Evolutionary conservation across 2,797 vertebrate species (phyloP).

Genomic region (Cetoscarus ocellatus): DNA sequence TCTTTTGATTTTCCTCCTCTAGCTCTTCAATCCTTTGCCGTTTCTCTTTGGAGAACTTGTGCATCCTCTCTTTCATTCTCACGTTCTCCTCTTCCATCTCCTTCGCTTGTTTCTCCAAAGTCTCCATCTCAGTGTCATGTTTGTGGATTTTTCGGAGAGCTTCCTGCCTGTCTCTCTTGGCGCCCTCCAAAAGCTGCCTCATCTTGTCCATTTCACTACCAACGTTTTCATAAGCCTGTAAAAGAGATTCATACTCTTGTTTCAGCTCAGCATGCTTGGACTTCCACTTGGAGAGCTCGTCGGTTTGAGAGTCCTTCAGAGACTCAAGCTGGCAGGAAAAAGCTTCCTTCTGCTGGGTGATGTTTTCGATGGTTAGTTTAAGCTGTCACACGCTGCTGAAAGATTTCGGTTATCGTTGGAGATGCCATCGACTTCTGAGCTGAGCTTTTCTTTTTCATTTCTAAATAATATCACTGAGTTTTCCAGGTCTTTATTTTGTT

Average conservation of each 20-base stretch:
- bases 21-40: slow-evolving; percentile 78
- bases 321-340: slow-evolving; percentile 92
- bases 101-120: slow-evolving; percentile 71
- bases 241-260: slow-evolving; percentile 91
- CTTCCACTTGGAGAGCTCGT: slow-evolving; percentile 91
- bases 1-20: slow-evolving; percentile 80
- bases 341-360: slow-evolving; percentile 91
- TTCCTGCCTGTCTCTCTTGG: slow-evolving; percentile 89
- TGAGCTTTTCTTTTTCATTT: slow-evolving; percentile 76
- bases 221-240: slow-evolving; percentile 91
- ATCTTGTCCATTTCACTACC: slow-evolving; percentile 91
- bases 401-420: slow-evolving; percentile 88
- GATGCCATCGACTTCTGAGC: slow-evolving; percentile 76
- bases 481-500: slow-evolving; percentile 74
- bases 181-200: slow-evolving; percentile 87
- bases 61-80: slow-evolving; percentile 80
- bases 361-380: slow-evolving; percentile 92
- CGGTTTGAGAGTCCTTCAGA: slow-evolving; percentile 90
- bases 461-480: slow-evolving; percentile 26
- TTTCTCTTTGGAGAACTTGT: slow-evolving; percentile 77
- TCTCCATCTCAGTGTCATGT: slow-evolving; percentile 77
- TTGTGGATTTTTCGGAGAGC: slow-evolving; percentile 80
- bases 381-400: slow-evolving; percentile 89
- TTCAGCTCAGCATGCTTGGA: slow-evolving; percentile 89
- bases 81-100: slow-evolving; percentile 81